Base-by-base conservation (phyloP, 2,113 vertebrate species). In the Petromus typicus region DNA sequence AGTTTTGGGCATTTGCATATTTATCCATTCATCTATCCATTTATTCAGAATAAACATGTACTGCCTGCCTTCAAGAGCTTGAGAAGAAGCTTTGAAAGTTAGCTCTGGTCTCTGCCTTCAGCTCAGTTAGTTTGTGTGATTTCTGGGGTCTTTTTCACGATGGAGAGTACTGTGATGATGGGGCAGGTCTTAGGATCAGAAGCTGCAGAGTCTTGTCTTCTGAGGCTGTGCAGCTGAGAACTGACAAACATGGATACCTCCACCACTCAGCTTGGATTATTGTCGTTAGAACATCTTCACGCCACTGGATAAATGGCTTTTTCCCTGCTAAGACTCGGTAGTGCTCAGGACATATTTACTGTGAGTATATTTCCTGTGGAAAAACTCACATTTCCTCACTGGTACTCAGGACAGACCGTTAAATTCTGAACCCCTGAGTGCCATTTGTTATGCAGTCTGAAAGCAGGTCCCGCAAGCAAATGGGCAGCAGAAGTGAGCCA, bases 381-480 rank as follows among this genome's bases (percentile, higher is more conserved):
- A 64, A 95, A 82, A 67, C 25, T 86, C 88, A 88, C 51, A 56
- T 86, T 32, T 97, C 63, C 87, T 73, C 22, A 2, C 45, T 71
- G 82, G 75, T 86, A 78, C 73, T 16, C 0, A 3, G 10, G 20
- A 32, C 71, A 11, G 75, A 83, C 79, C 91, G 10, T 82, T 93
- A 43, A 56, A 59, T 48, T 83, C 71, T 90, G 51, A 87, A 37
- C 76, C 92, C 6, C 91, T 84, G 75, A n/a, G 79, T 69, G 43
- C 32, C 54, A 5, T 82, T 63, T 81, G 27, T 34, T 48, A 12
- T 25, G 59, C 34, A 45, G 64, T 57, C 76, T 92, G 84, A 66
- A 89, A 51, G 43, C 20, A 71, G 64, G 82, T 85, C 76, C 54
- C n/a, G n/a, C n/a, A n/a, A 90, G 90, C 94, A 96, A 96, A n/a